phyloP scores from a whole-genome alignment of 2,113 vertebrate species.

The Cinclus mexicanus region DNA sequence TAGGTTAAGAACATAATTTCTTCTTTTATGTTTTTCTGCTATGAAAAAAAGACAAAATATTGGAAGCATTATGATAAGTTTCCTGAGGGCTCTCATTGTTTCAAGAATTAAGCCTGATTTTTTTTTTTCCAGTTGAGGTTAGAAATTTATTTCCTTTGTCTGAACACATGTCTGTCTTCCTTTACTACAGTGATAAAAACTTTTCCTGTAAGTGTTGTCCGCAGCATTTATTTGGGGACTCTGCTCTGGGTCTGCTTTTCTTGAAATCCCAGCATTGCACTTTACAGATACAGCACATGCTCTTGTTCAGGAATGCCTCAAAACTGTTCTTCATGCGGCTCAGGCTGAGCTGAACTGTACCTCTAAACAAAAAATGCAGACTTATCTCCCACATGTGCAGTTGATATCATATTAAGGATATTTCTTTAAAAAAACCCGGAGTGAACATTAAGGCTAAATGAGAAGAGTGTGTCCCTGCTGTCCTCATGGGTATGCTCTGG shows the following conservation, averaged over 20 bases:
- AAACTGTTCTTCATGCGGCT: neutral
- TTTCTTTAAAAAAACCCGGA: neutral
- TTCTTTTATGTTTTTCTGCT: neutral
- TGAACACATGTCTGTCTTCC: neutral
- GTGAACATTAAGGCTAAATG: neutral
- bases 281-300: neutral
- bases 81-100: neutral
- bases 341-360: neutral
- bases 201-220: fast-evolving
- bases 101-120: neutral
- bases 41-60: neutral
- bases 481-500: neutral
- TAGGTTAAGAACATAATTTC: neutral
- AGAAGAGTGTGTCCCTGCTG: neutral
- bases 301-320: neutral
- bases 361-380: neutral
- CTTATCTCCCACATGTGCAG: neutral
- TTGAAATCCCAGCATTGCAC: neutral
- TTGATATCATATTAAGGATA: neutral
- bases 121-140: neutral
- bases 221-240: neutral
- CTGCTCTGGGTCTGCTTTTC: neutral
- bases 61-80: neutral
- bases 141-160: neutral
- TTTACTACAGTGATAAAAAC: neutral